Evolutionary conservation across 2,888 invertebrate species (phyloP).

Genomic region (Parochlus steinenii): DNA sequence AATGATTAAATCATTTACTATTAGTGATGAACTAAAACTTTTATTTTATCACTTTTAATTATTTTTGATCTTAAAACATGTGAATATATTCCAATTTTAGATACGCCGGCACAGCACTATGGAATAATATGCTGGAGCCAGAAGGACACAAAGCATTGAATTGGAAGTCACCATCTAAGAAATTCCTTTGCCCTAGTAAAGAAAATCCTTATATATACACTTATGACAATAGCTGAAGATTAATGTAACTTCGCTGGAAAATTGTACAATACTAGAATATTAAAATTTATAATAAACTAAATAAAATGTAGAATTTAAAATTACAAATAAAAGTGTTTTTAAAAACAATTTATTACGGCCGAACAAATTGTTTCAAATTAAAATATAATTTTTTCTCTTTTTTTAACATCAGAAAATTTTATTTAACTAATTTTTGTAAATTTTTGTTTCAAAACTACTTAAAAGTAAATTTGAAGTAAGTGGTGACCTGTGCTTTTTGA

Average conservation of each 20-base stretch:
- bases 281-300: too few species aligned
- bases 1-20: neutral
- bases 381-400: slow-evolving; percentile 2
- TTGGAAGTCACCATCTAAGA: slow-evolving; percentile 24
- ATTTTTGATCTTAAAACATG: too few species aligned
- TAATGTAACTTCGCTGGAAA: slow-evolving; percentile 3
- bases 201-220: slow-evolving; percentile 32
- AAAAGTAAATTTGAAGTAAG: too few species aligned
- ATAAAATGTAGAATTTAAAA: too few species aligned
- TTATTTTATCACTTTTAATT: slow-evolving; percentile 13
- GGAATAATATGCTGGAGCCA: slow-evolving; percentile 37
- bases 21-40: neutral
- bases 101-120: slow-evolving; percentile 32
- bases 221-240: slow-evolving; percentile 16
- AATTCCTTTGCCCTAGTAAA: slow-evolving; percentile 32
- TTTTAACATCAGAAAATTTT: neutral
- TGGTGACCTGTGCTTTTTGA: too few species aligned
- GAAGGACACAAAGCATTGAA: slow-evolving; percentile 28
- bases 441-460: too few species aligned
- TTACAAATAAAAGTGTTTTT: too few species aligned
- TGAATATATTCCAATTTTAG: too few species aligned
- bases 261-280: neutral
- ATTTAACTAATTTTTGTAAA: too few species aligned
- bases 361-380: too few species aligned
- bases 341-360: too few species aligned